Evolutionary conservation across 1,140 invertebrate species (phyloP).

Genomic region (Nasonia longicornis): DNA sequence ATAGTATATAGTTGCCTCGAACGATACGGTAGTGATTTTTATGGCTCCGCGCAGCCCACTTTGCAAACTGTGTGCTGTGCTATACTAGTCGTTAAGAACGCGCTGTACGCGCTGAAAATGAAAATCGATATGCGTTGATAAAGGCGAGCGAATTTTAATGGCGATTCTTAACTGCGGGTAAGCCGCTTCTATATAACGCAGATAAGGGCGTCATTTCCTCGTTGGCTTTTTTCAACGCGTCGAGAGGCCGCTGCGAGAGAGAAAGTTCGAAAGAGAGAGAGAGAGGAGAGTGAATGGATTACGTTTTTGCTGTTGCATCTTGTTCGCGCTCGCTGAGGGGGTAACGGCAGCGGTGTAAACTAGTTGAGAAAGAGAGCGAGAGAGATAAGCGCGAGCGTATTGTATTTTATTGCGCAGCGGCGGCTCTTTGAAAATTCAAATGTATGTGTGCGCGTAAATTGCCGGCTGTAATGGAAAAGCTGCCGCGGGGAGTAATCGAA

Average conservation of each 20-base stretch:
- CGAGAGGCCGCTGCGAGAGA: not conserved
- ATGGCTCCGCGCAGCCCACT: constrained; percentile 4
- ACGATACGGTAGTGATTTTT: constrained; percentile 27
- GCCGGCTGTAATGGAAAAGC: too few relatives aligned
- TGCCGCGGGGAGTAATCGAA: too few relatives aligned
- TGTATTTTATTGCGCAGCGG: too few relatives aligned
- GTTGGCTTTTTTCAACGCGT: not conserved
- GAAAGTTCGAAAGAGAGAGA: not conserved
- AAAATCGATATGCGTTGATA: constrained; percentile 43
- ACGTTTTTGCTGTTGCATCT: not conserved
- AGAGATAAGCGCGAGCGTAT: not conserved
- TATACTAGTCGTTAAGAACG: constrained; percentile 16
- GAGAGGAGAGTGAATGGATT: not conserved
- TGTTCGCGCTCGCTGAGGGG: not conserved
- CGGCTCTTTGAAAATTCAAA: too few relatives aligned
- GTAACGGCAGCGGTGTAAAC: not conserved
- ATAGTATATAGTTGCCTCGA: constrained; percentile 25
- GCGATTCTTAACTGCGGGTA: constrained; percentile 22
- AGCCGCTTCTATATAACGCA: constrained; percentile 1
- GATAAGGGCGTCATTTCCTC: constrained; percentile 27
- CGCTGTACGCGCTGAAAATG: constrained; percentile 16
- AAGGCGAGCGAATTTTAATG: constrained; percentile 34
- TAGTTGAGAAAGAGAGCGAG: not conserved
- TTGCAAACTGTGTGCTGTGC: not conserved
- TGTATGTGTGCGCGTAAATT: too few relatives aligned